Conservation (phyloP, 2,797 vertebrate genomes). For the Xerus rutilus region DNA sequence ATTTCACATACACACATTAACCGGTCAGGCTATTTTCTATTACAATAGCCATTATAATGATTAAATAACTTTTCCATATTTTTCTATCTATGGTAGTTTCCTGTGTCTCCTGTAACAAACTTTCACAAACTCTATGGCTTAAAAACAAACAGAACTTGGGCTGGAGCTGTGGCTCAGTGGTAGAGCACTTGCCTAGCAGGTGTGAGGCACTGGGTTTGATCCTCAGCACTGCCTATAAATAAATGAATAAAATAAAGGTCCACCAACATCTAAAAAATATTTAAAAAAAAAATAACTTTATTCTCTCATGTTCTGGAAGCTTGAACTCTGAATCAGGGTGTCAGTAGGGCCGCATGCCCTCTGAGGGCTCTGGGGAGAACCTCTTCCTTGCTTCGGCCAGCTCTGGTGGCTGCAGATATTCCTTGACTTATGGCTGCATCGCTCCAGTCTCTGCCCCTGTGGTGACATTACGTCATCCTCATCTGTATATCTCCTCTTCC, state of each 20-base stretch:
- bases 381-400: not conserved
- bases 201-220: no score
- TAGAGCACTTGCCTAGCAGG: no score
- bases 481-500: not conserved
- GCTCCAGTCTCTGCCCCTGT: not conserved
- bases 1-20: not conserved
- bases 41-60: not conserved
- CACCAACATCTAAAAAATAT: no score
- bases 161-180: no score
- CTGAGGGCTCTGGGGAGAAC: not conserved
- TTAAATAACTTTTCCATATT: not conserved
- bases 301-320: not conserved
- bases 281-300: not conserved
- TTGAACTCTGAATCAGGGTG: not conserved
- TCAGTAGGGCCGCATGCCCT: not conserved
- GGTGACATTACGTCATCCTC: not conserved
- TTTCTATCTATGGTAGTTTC: not conserved
- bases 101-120: not conserved
- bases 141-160: not conserved
- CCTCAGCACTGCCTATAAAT: no score
- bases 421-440: not conserved
- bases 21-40: not conserved
- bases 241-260: no score
- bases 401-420: not conserved
- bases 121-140: not conserved